Evolutionary conservation across 2,888 invertebrate genomes (phyloP).

Genomic region (Rhimphoctona megacephalus): DNA sequence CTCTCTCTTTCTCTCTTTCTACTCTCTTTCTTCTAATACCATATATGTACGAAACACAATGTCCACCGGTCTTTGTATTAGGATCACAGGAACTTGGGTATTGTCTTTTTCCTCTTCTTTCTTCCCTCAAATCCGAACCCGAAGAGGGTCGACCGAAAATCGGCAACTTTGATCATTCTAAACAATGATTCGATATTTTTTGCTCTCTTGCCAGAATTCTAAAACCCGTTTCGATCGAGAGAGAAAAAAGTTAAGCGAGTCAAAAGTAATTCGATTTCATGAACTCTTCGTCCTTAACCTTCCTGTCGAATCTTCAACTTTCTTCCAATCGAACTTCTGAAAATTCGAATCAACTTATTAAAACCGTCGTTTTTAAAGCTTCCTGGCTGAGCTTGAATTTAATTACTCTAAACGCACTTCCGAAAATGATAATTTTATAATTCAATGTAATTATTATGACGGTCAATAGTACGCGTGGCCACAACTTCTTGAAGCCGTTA

Average conservation of each 20-base stretch:
- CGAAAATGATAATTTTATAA: neutral
- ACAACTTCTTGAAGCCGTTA: conserved; percentile 39
- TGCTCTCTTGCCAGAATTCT: neutral
- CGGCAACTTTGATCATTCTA: conserved; percentile 65
- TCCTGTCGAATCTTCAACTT: neutral
- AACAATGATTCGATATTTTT: conserved; percentile 37
- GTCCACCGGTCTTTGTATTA: conserved; percentile 34
- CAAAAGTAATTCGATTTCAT: neutral
- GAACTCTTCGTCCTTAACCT: neutral
- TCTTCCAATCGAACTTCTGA: neutral
- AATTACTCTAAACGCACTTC: neutral
- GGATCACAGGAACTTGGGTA: conserved; percentile 15
- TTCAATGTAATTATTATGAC: neutral
- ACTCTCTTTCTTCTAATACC: conserved; percentile 40
- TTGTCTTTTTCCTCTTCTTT: neutral
- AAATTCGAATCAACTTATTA: neutral
- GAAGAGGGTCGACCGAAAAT: conserved; percentile 29
- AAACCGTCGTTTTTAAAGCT: neutral
- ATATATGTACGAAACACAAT: neutral
- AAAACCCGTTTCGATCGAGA: conserved; percentile 17
- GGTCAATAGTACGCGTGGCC: conserved; percentile 35
- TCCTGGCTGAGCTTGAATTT: neutral
- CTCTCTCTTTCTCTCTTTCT: neutral
- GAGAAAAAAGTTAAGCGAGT: neutral
- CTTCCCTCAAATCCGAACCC: conserved; percentile 16